phyloP scores from a whole-genome alignment of 30 jellyfish, hydroid and myxozoan species.

The Mastigias papua region DNA sequence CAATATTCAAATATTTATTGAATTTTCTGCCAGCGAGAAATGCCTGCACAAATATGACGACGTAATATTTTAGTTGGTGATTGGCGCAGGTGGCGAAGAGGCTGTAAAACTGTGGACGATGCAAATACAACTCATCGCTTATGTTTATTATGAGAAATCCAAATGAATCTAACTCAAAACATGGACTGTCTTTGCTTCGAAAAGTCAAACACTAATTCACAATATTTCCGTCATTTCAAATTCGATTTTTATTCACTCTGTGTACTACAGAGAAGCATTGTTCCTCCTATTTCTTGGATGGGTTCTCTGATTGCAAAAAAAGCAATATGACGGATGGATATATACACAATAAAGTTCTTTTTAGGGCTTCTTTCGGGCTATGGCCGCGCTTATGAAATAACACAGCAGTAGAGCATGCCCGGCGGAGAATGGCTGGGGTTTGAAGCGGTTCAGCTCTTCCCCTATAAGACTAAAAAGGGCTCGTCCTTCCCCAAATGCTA shows the following conservation, averaged over 20 bases:
- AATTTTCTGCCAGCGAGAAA: slow-evolving; percentile 8
- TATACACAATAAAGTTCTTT: no score
- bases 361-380: no score
- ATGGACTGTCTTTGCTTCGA: not conserved
- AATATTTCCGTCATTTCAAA: not conserved
- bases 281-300: not conserved
- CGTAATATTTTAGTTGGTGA: slow-evolving; percentile 47
- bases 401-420: no score
- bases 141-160: not conserved
- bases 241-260: not conserved
- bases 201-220: not conserved
- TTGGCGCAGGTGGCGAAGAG: slow-evolving; percentile 47
- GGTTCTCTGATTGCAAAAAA: not conserved
- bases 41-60: slow-evolving; percentile 52
- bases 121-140: not conserved
- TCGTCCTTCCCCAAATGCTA: no score
- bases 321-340: not conserved
- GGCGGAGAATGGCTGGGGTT: no score
- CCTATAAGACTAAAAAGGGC: no score
- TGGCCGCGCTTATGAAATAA: no score
- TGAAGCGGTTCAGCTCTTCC: no score
- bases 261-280: not conserved
- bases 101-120: slow-evolving; percentile 6
- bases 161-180: not conserved
- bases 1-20: slow-evolving; percentile 20